phyloP scores from a whole-genome alignment of 1,140 invertebrate species.

The Hyles euphorbiae region DNA sequence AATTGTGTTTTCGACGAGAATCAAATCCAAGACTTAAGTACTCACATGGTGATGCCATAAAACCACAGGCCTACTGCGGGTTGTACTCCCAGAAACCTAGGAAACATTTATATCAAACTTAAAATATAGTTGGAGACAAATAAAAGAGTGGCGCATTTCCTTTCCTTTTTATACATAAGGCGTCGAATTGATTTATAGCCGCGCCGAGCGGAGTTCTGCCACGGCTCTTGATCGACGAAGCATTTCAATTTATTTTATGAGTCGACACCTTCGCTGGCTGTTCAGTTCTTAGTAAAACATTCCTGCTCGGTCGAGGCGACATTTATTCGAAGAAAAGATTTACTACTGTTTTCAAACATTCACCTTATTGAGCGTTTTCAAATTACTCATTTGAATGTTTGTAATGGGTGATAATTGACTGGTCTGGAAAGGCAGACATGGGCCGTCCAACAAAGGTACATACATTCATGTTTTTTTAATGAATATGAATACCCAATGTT shows the following conservation, averaged over 20 bases:
- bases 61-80: too few species aligned
- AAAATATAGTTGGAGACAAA: slow-evolving; percentile 68
- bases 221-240: slow-evolving; percentile 62
- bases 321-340: slow-evolving; percentile 29
- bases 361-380: too few species aligned
- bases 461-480: too few species aligned
- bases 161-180: slow-evolving; percentile 65
- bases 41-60: too few species aligned
- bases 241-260: slow-evolving; percentile 72
- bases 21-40: too few species aligned
- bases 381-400: too few species aligned
- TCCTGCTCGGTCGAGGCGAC: slow-evolving; percentile 24
- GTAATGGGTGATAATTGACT: too few species aligned
- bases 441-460: too few species aligned
- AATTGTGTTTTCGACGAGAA: too few species aligned
- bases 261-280: slow-evolving; percentile 53
- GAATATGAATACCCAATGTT: too few species aligned
- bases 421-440: too few species aligned
- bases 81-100: slow-evolving; percentile 2
- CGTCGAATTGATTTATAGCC: slow-evolving; percentile 66
- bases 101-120: slow-evolving; percentile 58
- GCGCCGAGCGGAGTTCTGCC: slow-evolving; percentile 49
- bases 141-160: slow-evolving; percentile 58
- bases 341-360: slow-evolving; percentile 6
- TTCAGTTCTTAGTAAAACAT: slow-evolving; percentile 29